phyloP scores from a whole-genome alignment of 2,797 vertebrate genomes.

The Enteromius trimaculatus region DNA sequence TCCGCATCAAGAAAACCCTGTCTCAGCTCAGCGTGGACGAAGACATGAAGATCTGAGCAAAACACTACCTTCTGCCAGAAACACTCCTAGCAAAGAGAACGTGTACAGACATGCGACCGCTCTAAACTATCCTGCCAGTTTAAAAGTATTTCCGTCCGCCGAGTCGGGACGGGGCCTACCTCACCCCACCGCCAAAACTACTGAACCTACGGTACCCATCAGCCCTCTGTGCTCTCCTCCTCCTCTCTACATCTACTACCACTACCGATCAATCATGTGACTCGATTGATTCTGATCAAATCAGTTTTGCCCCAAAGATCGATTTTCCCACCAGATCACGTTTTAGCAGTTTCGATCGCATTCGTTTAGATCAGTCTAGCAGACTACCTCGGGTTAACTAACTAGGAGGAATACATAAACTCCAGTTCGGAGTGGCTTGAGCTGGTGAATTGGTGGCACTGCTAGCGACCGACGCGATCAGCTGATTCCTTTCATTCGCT shows the following conservation, averaged over 20 bases:
- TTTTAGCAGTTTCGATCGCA: background rate
- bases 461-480: background rate
- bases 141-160: conserved; percentile 64
- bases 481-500: background rate
- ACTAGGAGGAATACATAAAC: background rate
- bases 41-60: conserved; percentile 90
- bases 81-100: conserved; percentile 60
- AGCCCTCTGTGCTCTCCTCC: conserved; percentile 35
- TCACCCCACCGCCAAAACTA: conserved; percentile 81
- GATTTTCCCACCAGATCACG: background rate
- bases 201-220: conserved; percentile 69
- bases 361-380: conserved; percentile 19
- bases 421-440: conserved; percentile 6
- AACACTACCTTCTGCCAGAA: conserved; percentile 46
- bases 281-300: background rate
- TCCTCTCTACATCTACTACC: background rate
- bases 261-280: background rate
- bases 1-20: conserved; percentile 96
- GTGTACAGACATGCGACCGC: conserved; percentile 60
- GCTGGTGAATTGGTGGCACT: background rate
- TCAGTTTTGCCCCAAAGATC: conserved; percentile 25
- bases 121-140: conserved; percentile 77
- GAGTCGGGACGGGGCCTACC: conserved; percentile 79
- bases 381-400: conserved; percentile 9
- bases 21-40: conserved; percentile 95